A percentile compares a stretch with the other conserved stretches of the same genome.
These are phyloP conservation scores for Cryptotis parvus DNA, from an alignment of 2,113 vertebrate species.

Conservation along the genomic window DNA sequence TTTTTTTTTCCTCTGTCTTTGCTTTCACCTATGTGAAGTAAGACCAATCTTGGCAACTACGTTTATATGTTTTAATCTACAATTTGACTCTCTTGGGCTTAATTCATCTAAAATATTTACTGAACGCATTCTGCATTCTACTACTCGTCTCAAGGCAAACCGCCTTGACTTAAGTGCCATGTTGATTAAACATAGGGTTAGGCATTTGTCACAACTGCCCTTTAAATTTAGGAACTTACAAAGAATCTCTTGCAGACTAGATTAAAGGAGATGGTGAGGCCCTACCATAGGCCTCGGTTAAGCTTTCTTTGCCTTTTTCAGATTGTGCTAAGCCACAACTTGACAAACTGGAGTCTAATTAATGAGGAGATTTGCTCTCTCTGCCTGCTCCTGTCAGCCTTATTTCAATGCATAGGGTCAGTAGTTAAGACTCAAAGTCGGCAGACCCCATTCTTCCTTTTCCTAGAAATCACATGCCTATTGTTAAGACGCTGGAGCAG, in stretches of 20 bases:
- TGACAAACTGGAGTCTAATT: slow-evolving; percentile 69
- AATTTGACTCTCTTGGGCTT: slow-evolving; percentile 49
- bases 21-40: slow-evolving; percentile 42
- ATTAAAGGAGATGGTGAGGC: slow-evolving; percentile 73
- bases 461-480: slow-evolving; percentile 82
- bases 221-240: slow-evolving; percentile 77
- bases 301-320: slow-evolving; percentile 60
- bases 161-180: slow-evolving; percentile 54
- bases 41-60: slow-evolving; percentile 47
- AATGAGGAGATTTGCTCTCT: slow-evolving; percentile 73
- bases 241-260: slow-evolving; percentile 75
- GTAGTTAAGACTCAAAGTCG: slow-evolving; percentile 78
- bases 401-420: slow-evolving; percentile 74
- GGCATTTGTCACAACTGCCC: slow-evolving; percentile 68
- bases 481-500: slow-evolving; percentile 79
- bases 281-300: slow-evolving; percentile 64
- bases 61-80: slow-evolving; percentile 32
- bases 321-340: slow-evolving; percentile 54
- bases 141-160: slow-evolving; percentile 63
- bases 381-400: slow-evolving; percentile 80
- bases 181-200: slow-evolving; percentile 76
- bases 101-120: slow-evolving; percentile 73
- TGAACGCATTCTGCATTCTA: slow-evolving; percentile 57
- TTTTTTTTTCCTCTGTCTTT: background rate
- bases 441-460: slow-evolving; percentile 82